Conservation (phyloP, 2,888 invertebrate genomes). For the Pollenia griseotomentosa region DNA sequence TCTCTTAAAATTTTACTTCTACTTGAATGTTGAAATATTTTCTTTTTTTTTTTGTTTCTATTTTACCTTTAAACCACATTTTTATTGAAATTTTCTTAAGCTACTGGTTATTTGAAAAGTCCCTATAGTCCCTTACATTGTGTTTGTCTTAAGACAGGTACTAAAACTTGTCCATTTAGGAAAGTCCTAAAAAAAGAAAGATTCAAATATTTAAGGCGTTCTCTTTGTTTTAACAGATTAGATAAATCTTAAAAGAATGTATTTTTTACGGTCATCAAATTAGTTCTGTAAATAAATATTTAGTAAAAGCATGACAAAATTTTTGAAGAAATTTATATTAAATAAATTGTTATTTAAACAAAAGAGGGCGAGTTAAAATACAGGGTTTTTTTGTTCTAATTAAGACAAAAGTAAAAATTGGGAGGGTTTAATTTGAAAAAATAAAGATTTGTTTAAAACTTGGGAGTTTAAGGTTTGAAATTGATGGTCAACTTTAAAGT, state of each 20-base stretch:
- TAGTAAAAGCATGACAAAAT: slow-evolving; percentile 34
- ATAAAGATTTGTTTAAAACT: too few species aligned
- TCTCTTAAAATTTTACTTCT: neutral
- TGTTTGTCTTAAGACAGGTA: neutral
- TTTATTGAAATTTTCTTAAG: slow-evolving; percentile 17
- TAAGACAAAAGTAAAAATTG: neutral
- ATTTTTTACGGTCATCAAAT: slow-evolving; percentile 24
- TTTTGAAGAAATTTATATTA: neutral
- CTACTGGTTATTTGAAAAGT: slow-evolving; percentile 38
- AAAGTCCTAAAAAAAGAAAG: slow-evolving; percentile 18
- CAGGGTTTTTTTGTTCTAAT: neutral
- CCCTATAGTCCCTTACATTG: neutral
- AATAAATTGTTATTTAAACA: neutral
- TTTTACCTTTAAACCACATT: slow-evolving; percentile 8
- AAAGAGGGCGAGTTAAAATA: neutral
- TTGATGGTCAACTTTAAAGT: too few species aligned
- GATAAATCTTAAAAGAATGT: neutral
- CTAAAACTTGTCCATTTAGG: neutral
- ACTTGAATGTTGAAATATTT: too few species aligned
- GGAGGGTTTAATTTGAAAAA: neutral
- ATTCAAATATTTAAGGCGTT: slow-evolving; percentile 24
- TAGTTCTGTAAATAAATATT: slow-evolving; percentile 16
- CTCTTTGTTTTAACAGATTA: slow-evolving; percentile 8
- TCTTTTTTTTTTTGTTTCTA: too few species aligned
- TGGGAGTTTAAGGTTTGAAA: too few species aligned